A percentile compares a stretch with the other conserved stretches of the same genome.
Conservation (phyloP, 2,888 invertebrate species). For the Cheilosia impressa region DNA sequence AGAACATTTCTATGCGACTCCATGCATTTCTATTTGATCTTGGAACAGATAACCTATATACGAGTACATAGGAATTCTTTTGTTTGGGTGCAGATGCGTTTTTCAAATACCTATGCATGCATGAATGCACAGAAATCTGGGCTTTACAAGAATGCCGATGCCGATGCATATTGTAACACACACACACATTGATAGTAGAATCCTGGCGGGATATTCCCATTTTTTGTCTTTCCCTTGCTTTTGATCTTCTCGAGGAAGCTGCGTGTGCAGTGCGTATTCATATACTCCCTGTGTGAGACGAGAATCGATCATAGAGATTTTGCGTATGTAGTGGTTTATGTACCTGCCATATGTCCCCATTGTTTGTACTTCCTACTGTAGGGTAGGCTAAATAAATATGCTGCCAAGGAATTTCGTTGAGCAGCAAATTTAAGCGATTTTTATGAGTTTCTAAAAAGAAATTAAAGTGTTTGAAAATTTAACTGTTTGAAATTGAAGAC, state of each 20-base stretch:
- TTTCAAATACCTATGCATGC: slow-evolving; percentile 63
- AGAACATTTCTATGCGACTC: background rate
- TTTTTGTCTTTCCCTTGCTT: slow-evolving; percentile 1
- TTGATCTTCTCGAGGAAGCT: slow-evolving; percentile 47
- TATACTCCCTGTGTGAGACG: slow-evolving; percentile 31
- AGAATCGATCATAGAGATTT: slow-evolving; percentile 6
- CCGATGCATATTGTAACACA: slow-evolving; percentile 36
- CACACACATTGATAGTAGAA: background rate
- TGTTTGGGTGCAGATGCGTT: slow-evolving; percentile 71
- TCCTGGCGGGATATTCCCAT: slow-evolving; percentile 61
- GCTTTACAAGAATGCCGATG: slow-evolving; percentile 56
- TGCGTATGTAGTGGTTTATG: slow-evolving; percentile 42
- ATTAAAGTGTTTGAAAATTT: background rate
- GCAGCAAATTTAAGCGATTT: background rate
- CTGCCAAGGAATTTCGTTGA: background rate
- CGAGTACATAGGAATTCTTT: slow-evolving; percentile 36
- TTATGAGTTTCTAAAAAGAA: background rate
- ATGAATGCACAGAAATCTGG: slow-evolving; percentile 65
- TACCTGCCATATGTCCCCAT: slow-evolving; percentile 67
- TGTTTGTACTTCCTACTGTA: slow-evolving; percentile 64
- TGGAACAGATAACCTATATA: slow-evolving; percentile 37
- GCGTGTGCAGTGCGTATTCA: slow-evolving; percentile 18
- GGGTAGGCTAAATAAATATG: slow-evolving; percentile 54
- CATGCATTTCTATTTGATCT: background rate
- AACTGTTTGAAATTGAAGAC: background rate